A percentile compares a stretch with the other conserved stretches of the same genome.
Conservation (phyloP, 64 coral and sea anemone genomes). For the Montipora capricornis region DNA sequence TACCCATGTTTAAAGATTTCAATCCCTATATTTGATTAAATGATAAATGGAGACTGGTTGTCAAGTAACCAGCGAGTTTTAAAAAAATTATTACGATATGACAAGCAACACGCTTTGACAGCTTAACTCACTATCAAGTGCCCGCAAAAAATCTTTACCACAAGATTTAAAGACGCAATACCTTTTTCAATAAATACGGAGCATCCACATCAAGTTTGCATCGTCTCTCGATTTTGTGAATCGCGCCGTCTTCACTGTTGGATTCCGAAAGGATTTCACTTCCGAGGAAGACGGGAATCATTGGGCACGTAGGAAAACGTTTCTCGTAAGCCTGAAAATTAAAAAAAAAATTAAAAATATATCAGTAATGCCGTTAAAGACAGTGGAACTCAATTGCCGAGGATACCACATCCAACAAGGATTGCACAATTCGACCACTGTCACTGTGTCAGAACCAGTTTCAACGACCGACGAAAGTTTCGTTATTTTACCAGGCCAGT, state of each 20-base stretch:
- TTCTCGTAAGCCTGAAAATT: constrained; percentile 88
- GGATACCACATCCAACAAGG: background rate
- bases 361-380: constrained; percentile 12
- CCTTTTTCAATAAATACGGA: constrained; percentile 96
- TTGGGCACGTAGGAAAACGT: constrained; percentile 85
- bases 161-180: constrained; percentile 1
- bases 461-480: background rate
- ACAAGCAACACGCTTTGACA: too few relatives aligned
- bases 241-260: constrained; percentile 93
- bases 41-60: background rate
- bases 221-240: constrained; percentile 84
- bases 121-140: too few relatives aligned
- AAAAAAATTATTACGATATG: background rate
- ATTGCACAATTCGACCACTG: constrained; percentile 17
- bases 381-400: background rate
- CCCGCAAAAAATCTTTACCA: background rate
- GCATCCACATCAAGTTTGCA: constrained; percentile 93
- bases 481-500: background rate
- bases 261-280: constrained; percentile 91
- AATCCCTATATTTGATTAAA: too few relatives aligned
- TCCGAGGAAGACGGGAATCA: constrained; percentile 96
- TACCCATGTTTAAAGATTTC: background rate
- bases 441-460: too few relatives aligned
- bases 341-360: background rate
- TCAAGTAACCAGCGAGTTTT: background rate